Base-by-base conservation (phyloP, 2,797 vertebrate species). In the Lepilemur septentrionalis region DNA sequence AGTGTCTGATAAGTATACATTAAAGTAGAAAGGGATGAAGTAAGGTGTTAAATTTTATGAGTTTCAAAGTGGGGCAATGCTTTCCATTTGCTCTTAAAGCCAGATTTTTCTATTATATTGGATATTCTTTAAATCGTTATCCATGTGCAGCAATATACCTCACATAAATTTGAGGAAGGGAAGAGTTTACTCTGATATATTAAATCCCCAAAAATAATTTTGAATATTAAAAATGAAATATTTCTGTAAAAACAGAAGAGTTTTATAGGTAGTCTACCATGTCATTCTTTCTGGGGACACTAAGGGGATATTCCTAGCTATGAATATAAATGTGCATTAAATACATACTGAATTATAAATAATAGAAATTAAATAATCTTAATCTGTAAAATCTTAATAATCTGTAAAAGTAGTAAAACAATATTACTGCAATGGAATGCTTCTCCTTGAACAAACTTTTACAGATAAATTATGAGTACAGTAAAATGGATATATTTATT, bases 401-500 rank as follows among this genome's bases (percentile, higher is more conserved):
- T n/a, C n/a, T 23, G 9, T 57, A 89, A 92, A 91, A 80, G 5
- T 10, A 73, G 4, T 43, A 15, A 94, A 73, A 85, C 55, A 61
- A 55, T 72, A 87, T 22, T 43, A 80, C 7, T 76, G 15, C 4
- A 59, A 15, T 25, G 8, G 0, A 2, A 65, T 28, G 9, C 0
- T 78, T 78, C 28, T 85, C 38, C 43, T 81, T 83, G 23, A 95
- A 38, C 38, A 23, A 55, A 72, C 7, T 50, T 95, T 95, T 89
- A 67, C 7, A 93, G 1, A 25, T 90, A 1, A 83, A 25, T 86
- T 85, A 4, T 63, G 90, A 76, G 0, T 2, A 41, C 8, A 65
- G 84, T 75, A 92, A 95, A 97, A 96, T 48, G 12, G 63, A 84
- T 20, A 86, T 84, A 50, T 11, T 97, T 28, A 96, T 95, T 93